Evolutionary conservation across 2,113 vertebrate species (phyloP), one percentile per base, ranked within the genome.

Genomic region (Pleuronectes platessa): DNA sequence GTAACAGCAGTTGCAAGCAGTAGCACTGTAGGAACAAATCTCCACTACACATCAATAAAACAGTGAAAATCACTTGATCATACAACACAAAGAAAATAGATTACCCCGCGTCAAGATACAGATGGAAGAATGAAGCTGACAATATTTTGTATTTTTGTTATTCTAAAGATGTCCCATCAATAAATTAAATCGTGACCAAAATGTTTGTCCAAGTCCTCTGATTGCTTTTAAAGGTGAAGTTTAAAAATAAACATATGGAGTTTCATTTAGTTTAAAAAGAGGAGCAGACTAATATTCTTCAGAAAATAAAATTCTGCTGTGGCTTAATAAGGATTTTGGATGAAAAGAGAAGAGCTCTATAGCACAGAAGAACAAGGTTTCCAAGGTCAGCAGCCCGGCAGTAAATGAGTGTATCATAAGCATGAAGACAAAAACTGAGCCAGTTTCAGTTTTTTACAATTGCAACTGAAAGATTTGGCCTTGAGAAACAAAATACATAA

Each of bases 401-500:
- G 47, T 70, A 47, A 76, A 80, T 23, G 20, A 18, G 24, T 40
- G 5, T 18, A 59, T 77, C 54, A 15, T 77, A 63, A 40, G 26
- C 31, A 59, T 59, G 72, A 17, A 45, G 20, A 60, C 12, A 49
- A 15, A 59, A 37, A 13, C 17, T 14, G 8, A 59, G 42, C 8
- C 17, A 35, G 61, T 17, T 26, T 42, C n/a, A 3, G 31, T 9
- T 17, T 54, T 17, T 71, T 51, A 51, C 47, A 78, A 79, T 56
- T 59, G 42, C 11, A 45, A 60, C 15, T 47, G 18, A 26, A 54
- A 76, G 37, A 58, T 5, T 24, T 24, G 68, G 40, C 40, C 68
- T 23, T 73, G 24, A 63, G 67, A 74, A 54, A 17, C 6, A n/a
- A 55, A 71, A 56, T 51, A 66, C 49, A 66, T 67, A 35, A 68